Base-by-base conservation (phyloP, 2,113 vertebrate genomes). In the Puffinus mauretanicus region DNA sequence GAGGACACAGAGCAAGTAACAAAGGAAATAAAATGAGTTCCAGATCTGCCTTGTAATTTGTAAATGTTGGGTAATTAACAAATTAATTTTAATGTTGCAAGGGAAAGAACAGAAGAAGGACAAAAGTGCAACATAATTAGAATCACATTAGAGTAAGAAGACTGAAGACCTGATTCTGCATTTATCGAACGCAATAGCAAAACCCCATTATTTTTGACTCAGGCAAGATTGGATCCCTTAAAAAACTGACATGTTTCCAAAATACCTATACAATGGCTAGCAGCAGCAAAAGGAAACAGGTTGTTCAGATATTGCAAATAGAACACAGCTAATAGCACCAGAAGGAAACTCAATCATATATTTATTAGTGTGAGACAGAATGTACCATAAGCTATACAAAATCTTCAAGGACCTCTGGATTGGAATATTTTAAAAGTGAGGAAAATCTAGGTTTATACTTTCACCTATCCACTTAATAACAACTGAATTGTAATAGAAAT, bases 1-100 rank as follows among this genome's bases (percentile, higher is more conserved):
- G 82, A 96, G 54, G 73, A 92, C 65, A 64, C 58, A 75, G 32
- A 94, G 72, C 27, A 93, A 94, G 36, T 16, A 72, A 42, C 54
- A 92, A 90, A 75, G 77, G 67, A 94, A 97, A 78, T 78, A 87
- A 88, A 97, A 90, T 36, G 47, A 86, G 40, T 94, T 93, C 72
- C 91, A 80, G 77, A 77, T 49, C 82, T 93, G 32, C 65, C n/a
- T 93, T 2, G 1, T 81, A 91, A 91, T 96, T 97, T 96, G 40
- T 61, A 93, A 97, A 95, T 87, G 47, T 20, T 84, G 22, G 32
- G 22, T 89, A 96, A 96, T 95, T 96, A 96, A 88, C 70, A 88
- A 96, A 97, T 96, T 94, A 95, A 91, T 40, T 95, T 97, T 94
- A 95, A 94, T 47, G 29, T 84, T 97, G 40, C 58, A 96, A 93